Base-by-base conservation (phyloP, 1,140 invertebrate genomes). In the Mylabris phalerata region DNA sequence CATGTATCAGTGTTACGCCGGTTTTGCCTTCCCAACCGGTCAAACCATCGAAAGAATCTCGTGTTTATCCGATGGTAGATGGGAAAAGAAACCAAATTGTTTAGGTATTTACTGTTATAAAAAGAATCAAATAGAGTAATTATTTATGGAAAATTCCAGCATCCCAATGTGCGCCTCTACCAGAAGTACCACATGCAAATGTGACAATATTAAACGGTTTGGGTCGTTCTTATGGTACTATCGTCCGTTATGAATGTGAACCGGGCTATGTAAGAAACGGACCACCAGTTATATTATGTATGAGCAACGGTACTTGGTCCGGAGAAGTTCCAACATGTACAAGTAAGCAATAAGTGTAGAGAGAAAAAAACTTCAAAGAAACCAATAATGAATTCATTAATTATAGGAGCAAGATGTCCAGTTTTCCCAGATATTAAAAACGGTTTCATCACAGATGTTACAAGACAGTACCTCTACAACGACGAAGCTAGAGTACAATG, bases 231-330 rank as follows among this genome's bases (percentile, higher is more conserved):
- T 98, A 96, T 68, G 95, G 95, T 57, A 97, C 94, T 0, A 95
- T 98, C 67, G 88, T 97, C 4, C 79, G 93, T 52, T 98, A 93
- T 73, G 89, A 95, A 73, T 98, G 96, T 73, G 90, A 95, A 67
- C 85, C 92, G 6, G 96, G 96, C 0, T 98, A 95, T 70, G 83
- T 90, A 39, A 80, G 93, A 62, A 85, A 81, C 59, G 95, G 95
- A 32, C 85, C 90, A 71, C 92, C 92, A 27, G 92, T 93, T 3
- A 84, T 98, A 41, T 81, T 95, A 11, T 98, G 96, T 73, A 94
- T 93, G 88, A 92, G 91, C 66, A 94, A 97, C 72, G 95, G 95
- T 25, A 93, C 92, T 5, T 98, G 96, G 96, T 95, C 93, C 42
- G 89, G 90, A 48, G 82, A 88, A 57, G 90, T 95, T 10, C 95